Base-by-base conservation (phyloP, 2,888 invertebrate genomes). In the Nomada fabriciana region DNA sequence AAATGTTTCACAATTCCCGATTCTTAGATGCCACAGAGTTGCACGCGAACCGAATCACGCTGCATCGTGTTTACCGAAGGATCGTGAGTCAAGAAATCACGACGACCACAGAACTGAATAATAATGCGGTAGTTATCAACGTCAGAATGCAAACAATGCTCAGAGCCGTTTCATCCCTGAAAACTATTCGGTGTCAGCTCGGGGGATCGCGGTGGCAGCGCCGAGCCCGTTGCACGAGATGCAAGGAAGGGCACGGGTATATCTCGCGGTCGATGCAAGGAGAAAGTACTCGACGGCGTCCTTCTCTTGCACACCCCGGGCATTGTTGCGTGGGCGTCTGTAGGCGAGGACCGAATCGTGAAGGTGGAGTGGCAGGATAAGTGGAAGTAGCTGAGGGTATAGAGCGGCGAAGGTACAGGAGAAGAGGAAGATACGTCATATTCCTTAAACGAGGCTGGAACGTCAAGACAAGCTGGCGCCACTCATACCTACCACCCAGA, bases 391-490 rank as follows among this genome's bases (percentile, higher is more conserved):
- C 63, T 84, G 57, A 43, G 20, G 61, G 68, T 36, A 36, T 36
- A 36, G 52, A n/a, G 55, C 59, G 63, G 53, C 73, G 65, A 43
- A 15, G 64, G 57, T 57, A 52, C 53, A 47, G 69, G 65, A 65
- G 75, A 65, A 78, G 78, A 65, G 82, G 85, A 85, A 74, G 72
- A 83, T 76, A 83, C 83, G 83, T 83, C 83, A 84, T 81, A 88
- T 87, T 87, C 87, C 87, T 87, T 88, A 85, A 90, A 90, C 84
- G 89, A 88, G 90, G 89, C 82, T 77, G 84, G 81, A 86, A 90
- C 90, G 90, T 90, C 90, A 87, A 83, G 86, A 85, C 88, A 89
- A 90, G 89, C 90, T 89, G 90, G 86, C 86, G 90, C 90, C 85
- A 86, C 88, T 89, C 90, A 89, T 88, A 89, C 88, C 77, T 72